A percentile compares a stretch with the other conserved stretches of the same genome.
These are phyloP conservation scores for Gadus macrocephalus DNA, from an alignment of 2,113 vertebrate species.

Conservation along the genomic window DNA sequence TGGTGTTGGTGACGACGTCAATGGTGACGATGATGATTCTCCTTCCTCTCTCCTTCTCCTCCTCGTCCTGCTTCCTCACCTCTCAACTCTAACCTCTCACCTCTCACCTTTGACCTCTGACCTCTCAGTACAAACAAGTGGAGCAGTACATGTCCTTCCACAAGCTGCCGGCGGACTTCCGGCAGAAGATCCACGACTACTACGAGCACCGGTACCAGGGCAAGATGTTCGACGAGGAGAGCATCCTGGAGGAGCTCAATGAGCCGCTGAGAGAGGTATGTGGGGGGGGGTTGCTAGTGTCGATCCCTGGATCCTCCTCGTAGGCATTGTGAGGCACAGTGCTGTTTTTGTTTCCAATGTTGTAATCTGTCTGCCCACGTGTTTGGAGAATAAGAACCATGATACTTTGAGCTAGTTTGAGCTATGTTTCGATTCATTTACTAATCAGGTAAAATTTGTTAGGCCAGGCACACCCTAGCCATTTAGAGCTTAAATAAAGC, in stretches of 20 bases:
- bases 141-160: conserved; percentile 99
- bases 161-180: conserved; percentile 93
- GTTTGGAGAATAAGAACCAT: too few relatives aligned
- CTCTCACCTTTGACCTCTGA: neutral
- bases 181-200: conserved; percentile 96
- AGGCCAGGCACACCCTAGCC: too few relatives aligned
- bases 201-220: conserved; percentile 97
- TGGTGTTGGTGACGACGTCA: too few relatives aligned
- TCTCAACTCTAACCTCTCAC: conserved; percentile 43
- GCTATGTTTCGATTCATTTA: too few relatives aligned
- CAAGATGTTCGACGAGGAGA: conserved; percentile 99
- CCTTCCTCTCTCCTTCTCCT: too few relatives aligned
- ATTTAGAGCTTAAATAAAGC: too few relatives aligned
- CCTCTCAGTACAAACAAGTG: conserved; percentile 92
- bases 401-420: too few relatives aligned
- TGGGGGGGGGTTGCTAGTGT: too few relatives aligned
- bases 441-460: too few relatives aligned
- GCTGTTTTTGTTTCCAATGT: too few relatives aligned
- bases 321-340: conserved; percentile 15
- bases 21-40: neutral
- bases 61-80: neutral
- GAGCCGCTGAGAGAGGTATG: conserved; percentile 94
- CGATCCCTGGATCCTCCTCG: too few relatives aligned
- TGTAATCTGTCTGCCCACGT: too few relatives aligned
- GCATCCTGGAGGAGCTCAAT: conserved; percentile 93